phyloP scores from a whole-genome alignment of 1,140 invertebrate genomes.

The Thaumetopoea pityocampa region DNA sequence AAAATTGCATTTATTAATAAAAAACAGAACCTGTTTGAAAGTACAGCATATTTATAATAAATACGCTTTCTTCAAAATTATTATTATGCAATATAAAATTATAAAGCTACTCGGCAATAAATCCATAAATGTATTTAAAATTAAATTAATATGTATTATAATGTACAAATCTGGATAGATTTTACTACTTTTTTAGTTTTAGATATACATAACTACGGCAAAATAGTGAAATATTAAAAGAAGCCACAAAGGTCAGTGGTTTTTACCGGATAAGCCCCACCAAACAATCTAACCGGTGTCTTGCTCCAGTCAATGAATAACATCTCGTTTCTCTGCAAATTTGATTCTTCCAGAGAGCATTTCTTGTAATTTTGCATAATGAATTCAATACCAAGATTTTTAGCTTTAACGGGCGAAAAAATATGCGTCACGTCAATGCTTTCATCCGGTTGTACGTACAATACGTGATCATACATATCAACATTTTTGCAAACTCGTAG shows the following conservation, averaged over 20 bases:
- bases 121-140: too few relatives aligned
- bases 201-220: too few relatives aligned
- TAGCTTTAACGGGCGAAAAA: constrained; percentile 44
- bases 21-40: too few relatives aligned
- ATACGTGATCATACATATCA: constrained; percentile 35
- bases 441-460: constrained; percentile 53
- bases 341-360: constrained; percentile 46
- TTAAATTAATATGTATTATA: too few relatives aligned
- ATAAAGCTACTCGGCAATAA: too few relatives aligned
- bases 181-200: too few relatives aligned
- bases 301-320: constrained; percentile 77
- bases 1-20: too few relatives aligned
- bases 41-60: too few relatives aligned
- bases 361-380: constrained; percentile 55
- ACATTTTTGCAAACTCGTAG: constrained; percentile 48
- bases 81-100: too few relatives aligned
- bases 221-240: constrained; percentile 62
- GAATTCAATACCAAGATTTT: constrained; percentile 52
- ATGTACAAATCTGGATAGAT: too few relatives aligned
- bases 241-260: constrained; percentile 73
- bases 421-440: constrained; percentile 49
- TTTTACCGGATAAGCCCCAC: constrained; percentile 73
- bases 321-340: constrained; percentile 32
- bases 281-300: constrained; percentile 76
- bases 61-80: too few relatives aligned